Evolutionary conservation across 2,113 vertebrate species (phyloP).

Genomic region (Neogale vison): DNA sequence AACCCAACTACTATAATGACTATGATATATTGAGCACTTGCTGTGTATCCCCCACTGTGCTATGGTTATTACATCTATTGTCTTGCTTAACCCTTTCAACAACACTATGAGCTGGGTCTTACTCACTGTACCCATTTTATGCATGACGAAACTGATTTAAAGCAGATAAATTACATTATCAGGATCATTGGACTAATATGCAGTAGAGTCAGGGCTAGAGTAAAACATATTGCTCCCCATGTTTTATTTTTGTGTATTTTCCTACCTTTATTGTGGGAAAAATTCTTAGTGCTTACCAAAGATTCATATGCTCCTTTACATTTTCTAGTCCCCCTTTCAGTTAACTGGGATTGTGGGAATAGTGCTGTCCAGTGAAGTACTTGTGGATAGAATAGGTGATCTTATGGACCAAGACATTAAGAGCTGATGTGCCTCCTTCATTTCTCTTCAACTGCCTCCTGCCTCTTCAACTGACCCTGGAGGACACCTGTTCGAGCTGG

Average conservation of each 20-base stretch:
- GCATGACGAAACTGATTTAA: not conserved
- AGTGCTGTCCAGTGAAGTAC: not conserved
- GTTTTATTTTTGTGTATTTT: not conserved
- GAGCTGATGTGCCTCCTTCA: not conserved
- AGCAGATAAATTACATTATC: not conserved
- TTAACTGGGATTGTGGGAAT: not conserved
- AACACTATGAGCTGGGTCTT: not conserved
- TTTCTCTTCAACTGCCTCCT: not conserved
- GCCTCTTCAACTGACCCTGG: no score
- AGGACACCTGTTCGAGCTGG: conserved; percentile 8
- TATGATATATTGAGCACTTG: not conserved
- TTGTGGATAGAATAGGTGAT: not conserved
- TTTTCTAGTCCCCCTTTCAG: not conserved
- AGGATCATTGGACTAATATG: not conserved
- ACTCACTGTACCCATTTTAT: not conserved
- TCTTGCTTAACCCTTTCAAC: not conserved
- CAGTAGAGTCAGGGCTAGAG: not conserved
- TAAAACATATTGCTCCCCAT: not conserved
- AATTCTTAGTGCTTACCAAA: not conserved
- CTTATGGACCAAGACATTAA: not conserved
- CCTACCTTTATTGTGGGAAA: not conserved
- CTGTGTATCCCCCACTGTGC: not conserved
- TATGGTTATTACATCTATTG: not conserved
- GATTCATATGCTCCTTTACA: not conserved
- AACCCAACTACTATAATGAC: not conserved